Evolutionary conservation across 2,888 invertebrate species (phyloP).

Genomic region (Rhimphoctona megacephalus): DNA sequence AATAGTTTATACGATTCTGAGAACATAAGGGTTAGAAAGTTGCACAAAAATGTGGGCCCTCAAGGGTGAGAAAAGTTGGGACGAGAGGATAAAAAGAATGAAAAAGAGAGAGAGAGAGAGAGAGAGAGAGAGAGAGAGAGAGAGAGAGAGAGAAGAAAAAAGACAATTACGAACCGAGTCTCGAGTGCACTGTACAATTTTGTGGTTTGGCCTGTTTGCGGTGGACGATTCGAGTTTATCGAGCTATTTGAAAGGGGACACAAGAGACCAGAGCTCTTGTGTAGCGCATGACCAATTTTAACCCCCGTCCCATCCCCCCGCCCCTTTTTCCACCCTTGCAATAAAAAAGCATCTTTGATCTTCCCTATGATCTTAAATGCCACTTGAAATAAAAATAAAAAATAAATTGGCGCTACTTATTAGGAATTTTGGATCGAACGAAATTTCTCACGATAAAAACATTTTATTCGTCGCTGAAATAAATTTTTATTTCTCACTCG

Average conservation of each 20-base stretch:
- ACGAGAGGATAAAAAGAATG: not conserved
- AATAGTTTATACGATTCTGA: not conserved
- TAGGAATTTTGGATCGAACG: not conserved
- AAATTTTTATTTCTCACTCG: not conserved
- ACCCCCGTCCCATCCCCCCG: not conserved
- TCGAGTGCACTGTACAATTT: not conserved
- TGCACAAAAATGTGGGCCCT: not conserved
- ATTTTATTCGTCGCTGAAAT: not conserved
- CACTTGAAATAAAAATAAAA: not conserved
- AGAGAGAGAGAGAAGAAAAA: constrained; percentile 4
- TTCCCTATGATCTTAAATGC: not conserved
- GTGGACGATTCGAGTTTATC: constrained; percentile 31
- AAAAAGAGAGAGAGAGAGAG: no score
- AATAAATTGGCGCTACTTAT: not conserved
- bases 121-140: no score
- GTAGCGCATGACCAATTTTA: not conserved
- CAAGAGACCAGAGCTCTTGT: not conserved
- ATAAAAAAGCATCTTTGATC: not conserved
- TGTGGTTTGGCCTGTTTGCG: constrained; percentile 13
- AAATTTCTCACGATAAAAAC: not conserved
- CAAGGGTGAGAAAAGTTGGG: not conserved
- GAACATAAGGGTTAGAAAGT: not conserved
- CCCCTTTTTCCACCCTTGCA: not conserved
- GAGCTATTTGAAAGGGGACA: constrained; percentile 15
- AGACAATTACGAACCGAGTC: not conserved